Conservation (phyloP, 2,888 invertebrate species). For the Phortica okadai region DNA sequence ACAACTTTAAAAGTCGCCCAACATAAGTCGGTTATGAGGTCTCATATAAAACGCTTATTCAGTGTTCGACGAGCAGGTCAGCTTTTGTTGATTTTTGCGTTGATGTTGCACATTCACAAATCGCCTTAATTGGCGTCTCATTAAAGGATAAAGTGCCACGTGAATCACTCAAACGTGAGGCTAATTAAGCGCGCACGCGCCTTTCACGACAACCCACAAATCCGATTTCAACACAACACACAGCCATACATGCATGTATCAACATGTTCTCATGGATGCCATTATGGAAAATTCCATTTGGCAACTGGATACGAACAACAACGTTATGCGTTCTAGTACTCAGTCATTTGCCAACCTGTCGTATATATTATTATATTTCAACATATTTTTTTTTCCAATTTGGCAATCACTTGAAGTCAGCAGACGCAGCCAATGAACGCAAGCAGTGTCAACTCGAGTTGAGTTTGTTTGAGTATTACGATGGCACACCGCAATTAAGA, state of each 20-base stretch:
- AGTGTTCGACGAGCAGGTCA: not conserved
- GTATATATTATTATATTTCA: not conserved
- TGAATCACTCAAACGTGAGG: slow-evolving; percentile 37
- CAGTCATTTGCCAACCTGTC: no score
- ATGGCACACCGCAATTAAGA: slow-evolving; percentile 11
- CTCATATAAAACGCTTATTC: not conserved
- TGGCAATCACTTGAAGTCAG: not conserved
- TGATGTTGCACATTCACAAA: slow-evolving; percentile 48
- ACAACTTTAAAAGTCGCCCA: no score
- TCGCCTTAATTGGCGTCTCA: slow-evolving; percentile 57
- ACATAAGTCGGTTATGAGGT: not conserved
- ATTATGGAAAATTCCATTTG: slow-evolving; percentile 13
- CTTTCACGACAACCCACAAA: not conserved
- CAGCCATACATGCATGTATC: not conserved
- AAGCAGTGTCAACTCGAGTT: not conserved
- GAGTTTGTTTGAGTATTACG: not conserved
- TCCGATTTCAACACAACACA: not conserved
- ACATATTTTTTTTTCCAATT: not conserved
- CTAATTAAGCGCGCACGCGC: slow-evolving; percentile 61
- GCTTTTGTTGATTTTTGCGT: slow-evolving; percentile 2
- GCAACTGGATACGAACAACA: not conserved
- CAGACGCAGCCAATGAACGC: not conserved
- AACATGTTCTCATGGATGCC: slow-evolving; percentile 32
- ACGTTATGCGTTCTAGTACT: no score
- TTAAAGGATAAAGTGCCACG: slow-evolving; percentile 56